Evolutionary conservation across 1,140 invertebrate species (phyloP), one percentile per base, ranked within the genome.

Genomic region (Tigriopus japonicus): DNA sequence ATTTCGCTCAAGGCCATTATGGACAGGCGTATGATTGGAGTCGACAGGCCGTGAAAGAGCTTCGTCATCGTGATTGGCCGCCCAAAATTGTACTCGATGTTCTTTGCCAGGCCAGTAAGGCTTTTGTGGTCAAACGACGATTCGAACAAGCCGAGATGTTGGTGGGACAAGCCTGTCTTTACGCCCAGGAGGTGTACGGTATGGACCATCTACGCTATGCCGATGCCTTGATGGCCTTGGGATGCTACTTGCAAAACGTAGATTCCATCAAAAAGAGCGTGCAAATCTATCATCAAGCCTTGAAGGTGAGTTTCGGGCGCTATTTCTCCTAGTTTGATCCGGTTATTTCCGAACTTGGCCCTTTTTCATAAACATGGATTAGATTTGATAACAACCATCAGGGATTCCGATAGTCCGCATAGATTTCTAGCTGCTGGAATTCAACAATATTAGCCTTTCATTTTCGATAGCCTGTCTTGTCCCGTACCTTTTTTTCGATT

Each of bases 171-270:
- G 87, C 86, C 10, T 79, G 88, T 19, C 77, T 78, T 62, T 74
- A 83, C 61, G 82, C 86, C 1, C 78, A 79, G 62, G 79, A 81
- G 72, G 68, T 77, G 41, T 86, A 83, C 73, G 83, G 81, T 3
- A 68, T 71, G 1, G 68, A 77, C 52, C 85, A 90, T 75, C 85
- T 83, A 24, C 82, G 83, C 64, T 85, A 85, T 68, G 83, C 87
- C 35, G 85, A 88, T 69, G 79, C 83, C 24, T 73, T 93, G 41
- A 75, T 86, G 58, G 87, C 91, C 73, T 90, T 87, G 70, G 89
- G 85, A 54, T 92, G 87, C 75, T 92, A 86, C 69, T 74, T 92
- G 65, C 76, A 91, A 42, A 91, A 92, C 73, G 82, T 84, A n/a
- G 90, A 94, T 72, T 81, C 79, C 41, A 82, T 89, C 51, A 73